Conservation (phyloP, 2,888 invertebrate genomes). For the Euplexia lucipara region DNA sequence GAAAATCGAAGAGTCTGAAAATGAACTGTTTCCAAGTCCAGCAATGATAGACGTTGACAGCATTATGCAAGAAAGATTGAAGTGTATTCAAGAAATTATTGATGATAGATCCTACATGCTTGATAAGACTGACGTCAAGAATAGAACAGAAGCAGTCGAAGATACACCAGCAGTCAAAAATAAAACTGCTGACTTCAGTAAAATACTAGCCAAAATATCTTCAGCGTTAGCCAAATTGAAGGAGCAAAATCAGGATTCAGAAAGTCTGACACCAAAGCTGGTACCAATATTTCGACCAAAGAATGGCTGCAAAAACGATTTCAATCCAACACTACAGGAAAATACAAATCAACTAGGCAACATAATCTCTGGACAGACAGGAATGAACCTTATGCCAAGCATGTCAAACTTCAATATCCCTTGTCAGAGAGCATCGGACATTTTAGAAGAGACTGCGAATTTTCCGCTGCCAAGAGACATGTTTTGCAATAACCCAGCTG, state of each 20-base stretch:
- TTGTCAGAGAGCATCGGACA: slow-evolving; percentile 73
- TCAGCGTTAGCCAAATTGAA: slow-evolving; percentile 54
- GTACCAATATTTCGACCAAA: slow-evolving; percentile 46
- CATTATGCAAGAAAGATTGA: slow-evolving; percentile 45
- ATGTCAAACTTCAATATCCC: slow-evolving; percentile 69
- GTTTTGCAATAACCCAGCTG: slow-evolving; percentile 44
- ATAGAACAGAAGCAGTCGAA: slow-evolving; percentile 17
- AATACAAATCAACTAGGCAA: slow-evolving; percentile 31
- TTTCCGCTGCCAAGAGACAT: slow-evolving; percentile 52
- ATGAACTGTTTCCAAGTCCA: slow-evolving; percentile 1
- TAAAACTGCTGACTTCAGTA: slow-evolving; percentile 46
- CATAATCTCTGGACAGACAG: slow-evolving; percentile 33
- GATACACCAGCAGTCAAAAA: slow-evolving; percentile 25
- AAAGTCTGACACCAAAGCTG: slow-evolving; percentile 51
- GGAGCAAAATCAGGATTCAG: slow-evolving; percentile 36
- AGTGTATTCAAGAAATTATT: slow-evolving; percentile 28
- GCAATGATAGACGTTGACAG: slow-evolving; percentile 29
- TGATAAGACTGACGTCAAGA: slow-evolving; percentile 28
- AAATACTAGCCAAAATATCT: slow-evolving; percentile 48
- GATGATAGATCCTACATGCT: slow-evolving; percentile 30
- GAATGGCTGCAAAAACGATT: slow-evolving; percentile 25
- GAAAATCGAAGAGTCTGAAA: slow-evolving; percentile 18
- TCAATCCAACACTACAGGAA: slow-evolving; percentile 33
- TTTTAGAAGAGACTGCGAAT: slow-evolving; percentile 67
- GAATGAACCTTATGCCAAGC: slow-evolving; percentile 39